Evolutionary conservation across 2,888 invertebrate genomes (phyloP), one percentile per base, ranked within the genome.

Genomic region (Hofmannophila pseudospretella): DNA sequence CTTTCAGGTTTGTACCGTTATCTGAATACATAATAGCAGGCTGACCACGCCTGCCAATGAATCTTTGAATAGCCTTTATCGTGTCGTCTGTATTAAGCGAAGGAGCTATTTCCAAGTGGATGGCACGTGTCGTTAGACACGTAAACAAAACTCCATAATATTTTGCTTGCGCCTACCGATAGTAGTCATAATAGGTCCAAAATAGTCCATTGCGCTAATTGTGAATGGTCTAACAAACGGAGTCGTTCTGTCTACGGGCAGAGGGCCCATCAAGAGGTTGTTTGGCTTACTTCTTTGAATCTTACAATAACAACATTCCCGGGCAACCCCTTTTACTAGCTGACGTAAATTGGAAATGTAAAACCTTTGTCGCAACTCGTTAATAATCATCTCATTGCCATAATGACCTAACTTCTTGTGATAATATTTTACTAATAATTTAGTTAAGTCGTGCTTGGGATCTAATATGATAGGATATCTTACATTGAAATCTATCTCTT

Each of bases 1-100:
- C 45, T 7, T 35, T 32, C 16, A 47, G 38, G 14, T 39, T 43
- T 3, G 35, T 45, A 0, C 43, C 47, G 2, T 37, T 39, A 32
- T 47, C 48, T 2, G 32, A 34, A 7, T 28, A 42, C 4, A 45
- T 39, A 1, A 29, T n/a, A 7, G 12, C 3, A 0, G 47, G 47
- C 12, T 26, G 25, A 2, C 44, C 47, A 1, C 44, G 38, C 1
- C 44, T 38, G n/a, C 44, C 39, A 10, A 34, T 41, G 5, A 48
- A 36, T 0, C 48, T 25, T 9, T 38, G 29, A 1, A 42, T 7
- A 4, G 36, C 39, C 38, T 38, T 36, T 11, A 39, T 39, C 1
- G 36, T 25, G 1, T 29, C 31, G 19, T 42, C 36, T 14, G 39
- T 13, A 4, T 19, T 8, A 1, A 42, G 7, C 7, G 19, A 27